These are phyloP conservation scores for Leucophora obtusa DNA, from an alignment of 2,888 invertebrate genomes.

Conservation along the genomic window DNA sequence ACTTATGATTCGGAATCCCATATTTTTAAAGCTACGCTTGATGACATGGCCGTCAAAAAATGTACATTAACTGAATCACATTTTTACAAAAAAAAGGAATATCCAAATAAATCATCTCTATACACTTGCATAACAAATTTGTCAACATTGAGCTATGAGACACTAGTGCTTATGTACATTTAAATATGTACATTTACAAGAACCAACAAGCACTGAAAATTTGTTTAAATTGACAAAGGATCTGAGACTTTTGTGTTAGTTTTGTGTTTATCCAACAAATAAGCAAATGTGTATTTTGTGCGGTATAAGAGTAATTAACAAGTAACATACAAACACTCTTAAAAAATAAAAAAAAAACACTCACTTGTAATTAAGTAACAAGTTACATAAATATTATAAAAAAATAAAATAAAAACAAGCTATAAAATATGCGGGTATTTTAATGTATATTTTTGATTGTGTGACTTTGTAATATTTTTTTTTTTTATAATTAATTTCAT, in stretches of 20 bases:
- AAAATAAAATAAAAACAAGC: slow-evolving; percentile 22
- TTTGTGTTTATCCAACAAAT: slow-evolving; percentile 30
- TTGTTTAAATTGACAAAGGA: slow-evolving; percentile 6
- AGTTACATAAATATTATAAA: slow-evolving; percentile 15
- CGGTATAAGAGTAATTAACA: slow-evolving; percentile 43
- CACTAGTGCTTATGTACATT: background rate
- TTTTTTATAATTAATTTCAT: no score
- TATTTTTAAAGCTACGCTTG: no score
- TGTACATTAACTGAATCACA: no score
- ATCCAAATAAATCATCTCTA: background rate
- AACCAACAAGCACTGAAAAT: background rate
- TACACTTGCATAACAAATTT: background rate
- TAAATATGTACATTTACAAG: no score
- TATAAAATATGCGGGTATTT: slow-evolving; percentile 13
- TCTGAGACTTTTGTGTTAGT: slow-evolving; percentile 14
- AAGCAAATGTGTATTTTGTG: slow-evolving; percentile 9
- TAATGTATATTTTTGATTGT: background rate
- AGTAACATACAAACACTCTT: background rate
- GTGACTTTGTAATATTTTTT: background rate
- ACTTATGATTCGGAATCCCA: no score
- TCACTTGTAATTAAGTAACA: slow-evolving; percentile 43
- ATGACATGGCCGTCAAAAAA: no score
- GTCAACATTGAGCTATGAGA: background rate
- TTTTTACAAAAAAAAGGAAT: no score
- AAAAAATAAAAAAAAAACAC: background rate